phyloP scores from a whole-genome alignment of 2,797 vertebrate species.

The Hafferia zeledoni region DNA sequence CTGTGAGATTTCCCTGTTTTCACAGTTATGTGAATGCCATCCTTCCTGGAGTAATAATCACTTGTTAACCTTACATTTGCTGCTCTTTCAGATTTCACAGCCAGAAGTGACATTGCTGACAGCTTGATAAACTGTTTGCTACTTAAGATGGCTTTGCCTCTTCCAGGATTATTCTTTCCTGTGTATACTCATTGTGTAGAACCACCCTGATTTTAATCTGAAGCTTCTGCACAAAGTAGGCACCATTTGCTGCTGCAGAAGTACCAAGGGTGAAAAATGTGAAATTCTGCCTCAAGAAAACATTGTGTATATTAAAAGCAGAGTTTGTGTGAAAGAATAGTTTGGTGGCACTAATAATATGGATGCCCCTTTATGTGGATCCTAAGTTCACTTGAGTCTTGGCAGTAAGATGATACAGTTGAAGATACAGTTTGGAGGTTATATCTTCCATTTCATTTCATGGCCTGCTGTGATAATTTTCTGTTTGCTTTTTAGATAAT shows the following conservation, averaged over 20 bases:
- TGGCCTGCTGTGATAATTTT: background rate
- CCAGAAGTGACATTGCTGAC: slow-evolving; percentile 44
- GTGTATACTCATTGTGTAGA: background rate
- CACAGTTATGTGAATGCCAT: slow-evolving; percentile 34
- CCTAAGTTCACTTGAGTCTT: background rate
- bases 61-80: slow-evolving; percentile 60
- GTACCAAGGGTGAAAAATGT: background rate
- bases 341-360: background rate
- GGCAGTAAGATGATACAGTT: background rate
- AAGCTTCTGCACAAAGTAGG: background rate
- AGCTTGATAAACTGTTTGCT: slow-evolving; percentile 60
- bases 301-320: background rate
- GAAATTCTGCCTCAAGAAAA: background rate
- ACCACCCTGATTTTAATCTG: background rate
- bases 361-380: background rate
- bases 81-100: slow-evolving; percentile 48
- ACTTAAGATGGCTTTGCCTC: slow-evolving; percentile 4
- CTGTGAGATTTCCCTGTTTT: slow-evolving; percentile 41
- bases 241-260: background rate
- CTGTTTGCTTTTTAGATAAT: background rate
- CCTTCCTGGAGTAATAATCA: slow-evolving; percentile 47
- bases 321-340: background rate
- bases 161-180: slow-evolving; percentile 21
- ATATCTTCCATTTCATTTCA: background rate
- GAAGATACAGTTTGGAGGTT: background rate